Evolutionary conservation across 2,888 invertebrate genomes (phyloP).

Genomic region (Invenusta paracnida): DNA sequence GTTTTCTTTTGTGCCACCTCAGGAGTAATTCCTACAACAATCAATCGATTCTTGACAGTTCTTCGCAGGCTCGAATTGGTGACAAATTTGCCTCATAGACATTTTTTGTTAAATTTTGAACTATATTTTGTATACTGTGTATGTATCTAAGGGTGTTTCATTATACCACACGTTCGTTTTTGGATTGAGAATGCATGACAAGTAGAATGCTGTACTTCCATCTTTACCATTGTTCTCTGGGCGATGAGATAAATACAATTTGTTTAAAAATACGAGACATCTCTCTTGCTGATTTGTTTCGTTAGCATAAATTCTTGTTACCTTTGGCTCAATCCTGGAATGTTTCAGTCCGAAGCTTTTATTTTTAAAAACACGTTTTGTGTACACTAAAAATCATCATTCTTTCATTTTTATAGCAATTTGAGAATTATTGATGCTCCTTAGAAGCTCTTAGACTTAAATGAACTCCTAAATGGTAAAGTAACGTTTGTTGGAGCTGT

Average conservation of each 20-base stretch:
- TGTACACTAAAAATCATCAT: not conserved
- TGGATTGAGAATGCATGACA: not conserved
- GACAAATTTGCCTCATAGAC: not conserved
- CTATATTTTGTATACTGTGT: not conserved
- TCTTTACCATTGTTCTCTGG: not conserved
- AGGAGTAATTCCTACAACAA: slow-evolving; percentile 15
- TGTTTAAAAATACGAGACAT: slow-evolving; percentile 4
- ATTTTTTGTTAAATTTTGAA: not conserved
- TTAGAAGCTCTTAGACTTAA: not conserved
- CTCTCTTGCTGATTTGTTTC: not conserved
- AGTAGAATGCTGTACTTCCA: slow-evolving; percentile 13
- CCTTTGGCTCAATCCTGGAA: not conserved
- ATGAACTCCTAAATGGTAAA: not conserved
- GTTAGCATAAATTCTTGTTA: not conserved
- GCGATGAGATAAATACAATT: not conserved
- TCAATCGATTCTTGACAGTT: not conserved
- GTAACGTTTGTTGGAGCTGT: not conserved
- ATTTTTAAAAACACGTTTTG: not conserved
- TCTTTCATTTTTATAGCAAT: not conserved
- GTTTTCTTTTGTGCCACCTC: not conserved
- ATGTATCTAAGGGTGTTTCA: not conserved
- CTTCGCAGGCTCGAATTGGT: slow-evolving; percentile 11
- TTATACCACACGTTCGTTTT: not conserved
- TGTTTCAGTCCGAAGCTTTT: not conserved
- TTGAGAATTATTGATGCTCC: not conserved